Conservation (phyloP, 1,140 invertebrate species). For the Cyclina sinensis region DNA sequence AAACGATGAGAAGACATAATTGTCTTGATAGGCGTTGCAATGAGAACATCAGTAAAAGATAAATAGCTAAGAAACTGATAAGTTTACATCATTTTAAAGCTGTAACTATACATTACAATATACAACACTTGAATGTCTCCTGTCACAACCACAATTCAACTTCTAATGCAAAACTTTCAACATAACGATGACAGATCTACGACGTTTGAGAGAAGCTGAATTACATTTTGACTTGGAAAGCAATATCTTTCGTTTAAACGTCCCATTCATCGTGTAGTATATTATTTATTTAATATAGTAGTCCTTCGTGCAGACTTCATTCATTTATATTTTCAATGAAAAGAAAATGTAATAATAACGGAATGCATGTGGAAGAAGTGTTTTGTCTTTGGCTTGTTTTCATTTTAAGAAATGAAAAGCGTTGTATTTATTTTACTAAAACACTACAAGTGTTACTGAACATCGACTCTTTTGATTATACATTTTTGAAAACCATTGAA, state of each 20-base stretch:
- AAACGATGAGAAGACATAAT: too few species aligned
- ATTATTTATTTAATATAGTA: not conserved
- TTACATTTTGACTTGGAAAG: not conserved
- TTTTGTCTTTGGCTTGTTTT: too few species aligned
- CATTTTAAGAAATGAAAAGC: too few species aligned
- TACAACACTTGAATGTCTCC: not conserved
- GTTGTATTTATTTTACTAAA: too few species aligned
- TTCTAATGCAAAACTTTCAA: not conserved
- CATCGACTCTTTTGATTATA: too few species aligned
- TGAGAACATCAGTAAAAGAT: not conserved
- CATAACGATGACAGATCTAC: not conserved
- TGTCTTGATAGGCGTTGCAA: not conserved
- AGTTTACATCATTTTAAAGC: not conserved
- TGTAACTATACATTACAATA: conserved; percentile 9
- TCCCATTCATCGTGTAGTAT: not conserved
- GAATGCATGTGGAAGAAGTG: not conserved
- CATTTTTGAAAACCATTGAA: too few species aligned
- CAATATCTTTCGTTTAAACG: not conserved
- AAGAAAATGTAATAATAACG: not conserved
- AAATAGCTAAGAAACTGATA: not conserved
- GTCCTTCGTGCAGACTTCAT: too few species aligned
- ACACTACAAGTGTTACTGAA: too few species aligned
- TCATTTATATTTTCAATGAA: not conserved
- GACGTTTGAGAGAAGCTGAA: not conserved
- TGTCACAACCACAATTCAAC: not conserved